Percentiles rank a stretch among this genome's conserved stretches.
These are phyloP conservation scores for Salpingus planirostris DNA, from an alignment of 2,888 invertebrate species.

Conservation along the genomic window DNA sequence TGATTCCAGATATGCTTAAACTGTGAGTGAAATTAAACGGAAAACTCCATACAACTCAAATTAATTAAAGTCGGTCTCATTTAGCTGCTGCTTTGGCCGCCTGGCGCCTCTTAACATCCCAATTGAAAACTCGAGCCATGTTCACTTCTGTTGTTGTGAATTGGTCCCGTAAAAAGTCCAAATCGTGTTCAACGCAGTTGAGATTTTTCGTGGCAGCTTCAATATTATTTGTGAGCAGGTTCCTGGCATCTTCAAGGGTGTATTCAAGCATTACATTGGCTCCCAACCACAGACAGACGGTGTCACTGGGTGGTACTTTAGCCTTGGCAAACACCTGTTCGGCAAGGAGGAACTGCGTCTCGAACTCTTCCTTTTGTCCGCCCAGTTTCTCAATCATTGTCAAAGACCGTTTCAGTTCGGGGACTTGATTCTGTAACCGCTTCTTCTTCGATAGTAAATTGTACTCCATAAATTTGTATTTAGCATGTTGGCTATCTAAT, in stretches of 20 bases:
- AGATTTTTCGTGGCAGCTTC: constrained; percentile 76
- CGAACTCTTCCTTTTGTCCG: constrained; percentile 67
- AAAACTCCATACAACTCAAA: too few relatives aligned
- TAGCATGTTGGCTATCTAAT: constrained; percentile 88
- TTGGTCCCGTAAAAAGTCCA: constrained; percentile 93
- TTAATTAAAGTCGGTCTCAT: too few relatives aligned
- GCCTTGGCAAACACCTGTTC: constrained; percentile 80
- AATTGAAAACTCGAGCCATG: constrained; percentile 97
- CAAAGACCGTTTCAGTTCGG: constrained; percentile 85
- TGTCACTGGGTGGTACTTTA: constrained; percentile 78
- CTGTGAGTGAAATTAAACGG: too few relatives aligned
- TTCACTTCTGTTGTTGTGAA: constrained; percentile 98
- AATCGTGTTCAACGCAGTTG: constrained; percentile 79
- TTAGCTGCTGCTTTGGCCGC: constrained; percentile 49
- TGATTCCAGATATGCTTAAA: too few relatives aligned
- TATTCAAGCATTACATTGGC: constrained; percentile 98
- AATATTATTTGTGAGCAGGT: constrained; percentile 73
- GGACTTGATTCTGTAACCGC: constrained; percentile 82
- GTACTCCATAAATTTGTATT: constrained; percentile 96
- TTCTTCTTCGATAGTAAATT: constrained; percentile 80
- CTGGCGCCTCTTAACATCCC: constrained; percentile 91
- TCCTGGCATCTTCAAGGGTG: constrained; percentile 81
- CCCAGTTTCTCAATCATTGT: constrained; percentile 87
- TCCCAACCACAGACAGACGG: constrained; percentile 75
- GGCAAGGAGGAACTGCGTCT: constrained; percentile 85